Evolutionary conservation across 2,113 vertebrate genomes (phyloP).

Genomic region (Rafetus swinhoei): DNA sequence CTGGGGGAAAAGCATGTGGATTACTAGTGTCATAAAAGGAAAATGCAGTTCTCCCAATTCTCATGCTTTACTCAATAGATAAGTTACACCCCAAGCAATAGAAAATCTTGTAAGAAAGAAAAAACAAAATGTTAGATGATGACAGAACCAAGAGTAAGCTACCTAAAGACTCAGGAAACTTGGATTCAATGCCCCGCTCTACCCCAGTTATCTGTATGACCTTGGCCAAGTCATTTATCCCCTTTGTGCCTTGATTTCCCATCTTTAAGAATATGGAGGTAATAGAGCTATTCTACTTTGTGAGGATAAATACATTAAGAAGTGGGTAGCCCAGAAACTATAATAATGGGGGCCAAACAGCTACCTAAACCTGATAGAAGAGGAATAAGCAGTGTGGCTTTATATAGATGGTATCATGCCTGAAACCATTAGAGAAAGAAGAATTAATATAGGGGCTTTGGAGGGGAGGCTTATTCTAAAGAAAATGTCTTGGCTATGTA

Average conservation of each 20-base stretch:
- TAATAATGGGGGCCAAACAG: background rate
- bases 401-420: background rate
- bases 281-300: background rate
- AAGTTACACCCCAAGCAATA: background rate
- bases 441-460: background rate
- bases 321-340: background rate
- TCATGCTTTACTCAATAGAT: background rate
- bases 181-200: background rate
- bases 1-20: background rate
- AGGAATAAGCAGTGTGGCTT: background rate
- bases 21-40: background rate
- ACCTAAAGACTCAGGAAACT: background rate
- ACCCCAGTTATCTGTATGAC: background rate
- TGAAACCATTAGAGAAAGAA: background rate
- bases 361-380: background rate
- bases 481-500: background rate
- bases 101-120: background rate
- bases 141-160: background rate
- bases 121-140: background rate
- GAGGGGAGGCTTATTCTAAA: background rate
- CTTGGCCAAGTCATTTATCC: background rate
- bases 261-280: background rate
- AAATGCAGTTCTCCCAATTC: background rate
- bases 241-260: background rate
- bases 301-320: background rate